phyloP scores from a whole-genome alignment of 1,140 invertebrate species.

The Anastrepha obliqua region DNA sequence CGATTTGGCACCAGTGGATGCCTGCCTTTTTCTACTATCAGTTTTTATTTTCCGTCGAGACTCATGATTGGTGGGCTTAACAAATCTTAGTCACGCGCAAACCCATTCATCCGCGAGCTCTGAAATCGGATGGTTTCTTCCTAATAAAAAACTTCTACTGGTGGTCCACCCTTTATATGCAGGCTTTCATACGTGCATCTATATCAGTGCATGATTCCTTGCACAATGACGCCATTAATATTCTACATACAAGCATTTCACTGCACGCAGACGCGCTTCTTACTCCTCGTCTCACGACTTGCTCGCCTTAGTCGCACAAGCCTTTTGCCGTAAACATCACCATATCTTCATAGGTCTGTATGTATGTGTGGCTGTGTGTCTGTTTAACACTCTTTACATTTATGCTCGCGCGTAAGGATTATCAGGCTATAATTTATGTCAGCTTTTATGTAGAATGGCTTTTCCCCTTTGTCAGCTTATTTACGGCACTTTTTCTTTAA shows the following conservation, averaged over 20 bases:
- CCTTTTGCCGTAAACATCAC: too few relatives aligned
- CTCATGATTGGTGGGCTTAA: too few relatives aligned
- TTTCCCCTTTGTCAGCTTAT: slow-evolving; percentile 1
- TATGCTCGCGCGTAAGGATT: slow-evolving; percentile 25
- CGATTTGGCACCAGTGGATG: too few relatives aligned
- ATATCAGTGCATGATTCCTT: not conserved
- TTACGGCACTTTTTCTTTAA: not conserved
- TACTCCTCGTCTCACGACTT: not conserved
- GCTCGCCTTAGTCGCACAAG: too few relatives aligned
- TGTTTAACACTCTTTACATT: not conserved
- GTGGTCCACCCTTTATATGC: too few relatives aligned
- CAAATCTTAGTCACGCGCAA: too few relatives aligned
- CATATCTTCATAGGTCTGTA: not conserved
- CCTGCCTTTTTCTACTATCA: too few relatives aligned
- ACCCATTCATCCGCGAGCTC: too few relatives aligned
- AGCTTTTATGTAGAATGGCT: slow-evolving; percentile 24
- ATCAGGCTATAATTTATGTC: slow-evolving; percentile 40
- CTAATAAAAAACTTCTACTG: too few relatives aligned
- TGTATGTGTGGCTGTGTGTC: not conserved
- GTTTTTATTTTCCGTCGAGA: too few relatives aligned
- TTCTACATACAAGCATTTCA: not conserved
- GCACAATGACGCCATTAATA: not conserved
- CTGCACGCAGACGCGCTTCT: not conserved
- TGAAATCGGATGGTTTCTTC: too few relatives aligned
- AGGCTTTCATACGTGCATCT: not conserved